Conservation (phyloP, 2,888 invertebrate genomes). For the Troilus luridus region DNA sequence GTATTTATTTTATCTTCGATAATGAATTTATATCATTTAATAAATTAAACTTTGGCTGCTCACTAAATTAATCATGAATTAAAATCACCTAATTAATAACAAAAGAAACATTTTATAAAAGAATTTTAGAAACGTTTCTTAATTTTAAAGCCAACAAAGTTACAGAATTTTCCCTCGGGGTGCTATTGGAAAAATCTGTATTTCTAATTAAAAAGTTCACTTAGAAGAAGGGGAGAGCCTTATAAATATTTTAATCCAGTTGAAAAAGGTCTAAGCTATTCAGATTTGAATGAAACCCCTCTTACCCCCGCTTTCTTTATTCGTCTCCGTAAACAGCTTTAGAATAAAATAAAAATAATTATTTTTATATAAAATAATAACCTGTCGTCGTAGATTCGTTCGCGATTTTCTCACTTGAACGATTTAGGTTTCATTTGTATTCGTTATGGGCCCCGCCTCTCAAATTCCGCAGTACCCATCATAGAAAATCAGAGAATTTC, state of each 20-base stretch:
- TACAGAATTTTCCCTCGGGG: background rate
- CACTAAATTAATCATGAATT: background rate
- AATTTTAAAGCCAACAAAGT: conserved; percentile 12
- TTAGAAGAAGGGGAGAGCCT: conserved; percentile 19
- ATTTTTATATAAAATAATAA: too few relatives aligned
- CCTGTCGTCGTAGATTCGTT: too few relatives aligned
- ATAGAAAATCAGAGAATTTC: too few relatives aligned
- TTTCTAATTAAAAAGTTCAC: conserved; percentile 49
- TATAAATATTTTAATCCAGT: conserved; percentile 51
- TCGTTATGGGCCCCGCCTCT: too few relatives aligned
- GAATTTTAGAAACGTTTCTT: conserved; percentile 4
- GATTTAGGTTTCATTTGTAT: too few relatives aligned
- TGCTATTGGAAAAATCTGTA: background rate
- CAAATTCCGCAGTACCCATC: too few relatives aligned
- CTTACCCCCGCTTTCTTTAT: background rate
- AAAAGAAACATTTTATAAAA: conserved; percentile 9
- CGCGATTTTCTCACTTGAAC: too few relatives aligned
- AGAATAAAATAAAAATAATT: background rate
- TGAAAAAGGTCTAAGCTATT: conserved; percentile 19
- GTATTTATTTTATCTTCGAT: background rate
- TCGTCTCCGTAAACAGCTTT: background rate
- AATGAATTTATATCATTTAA: background rate
- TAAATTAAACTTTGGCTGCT: background rate
- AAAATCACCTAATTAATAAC: background rate
- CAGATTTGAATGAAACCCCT: background rate